These are phyloP conservation scores for Pampus argenteus DNA, from an alignment of 2,797 vertebrate species.

Conservation along the genomic window DNA sequence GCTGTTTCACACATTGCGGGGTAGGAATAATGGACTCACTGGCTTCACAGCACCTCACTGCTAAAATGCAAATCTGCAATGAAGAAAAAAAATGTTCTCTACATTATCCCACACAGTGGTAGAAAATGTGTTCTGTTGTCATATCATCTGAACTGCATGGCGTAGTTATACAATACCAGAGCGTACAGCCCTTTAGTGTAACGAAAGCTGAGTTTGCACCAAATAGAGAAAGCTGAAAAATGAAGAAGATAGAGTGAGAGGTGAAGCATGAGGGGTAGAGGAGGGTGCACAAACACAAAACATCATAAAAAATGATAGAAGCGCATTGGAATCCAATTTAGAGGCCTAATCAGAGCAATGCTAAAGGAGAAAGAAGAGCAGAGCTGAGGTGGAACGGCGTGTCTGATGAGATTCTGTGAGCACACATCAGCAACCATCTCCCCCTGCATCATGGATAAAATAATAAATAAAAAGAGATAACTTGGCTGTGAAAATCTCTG, in stretches of 20 bases:
- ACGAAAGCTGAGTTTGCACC: constrained; percentile 43
- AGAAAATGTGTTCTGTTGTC: constrained; percentile 47
- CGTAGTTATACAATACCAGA: constrained; percentile 25
- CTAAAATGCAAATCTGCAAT: constrained; percentile 21
- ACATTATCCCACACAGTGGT: constrained; percentile 35
- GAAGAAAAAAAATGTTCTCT: constrained; percentile 1
- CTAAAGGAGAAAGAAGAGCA: constrained; percentile 56
- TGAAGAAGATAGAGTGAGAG: constrained; percentile 44
- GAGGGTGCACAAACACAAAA: constrained; percentile 54
- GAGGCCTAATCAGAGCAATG: constrained; percentile 64
- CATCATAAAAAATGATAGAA: constrained; percentile 63
- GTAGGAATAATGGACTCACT: background rate
- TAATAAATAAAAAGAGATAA: no score
- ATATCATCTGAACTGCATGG: constrained; percentile 49
- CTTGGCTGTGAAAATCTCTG: constrained; percentile 45
- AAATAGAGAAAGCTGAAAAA: constrained; percentile 42
- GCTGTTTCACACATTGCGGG: background rate
- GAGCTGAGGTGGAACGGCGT: constrained; percentile 68
- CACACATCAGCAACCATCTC: constrained; percentile 57
- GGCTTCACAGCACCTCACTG: background rate
- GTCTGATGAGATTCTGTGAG: constrained; percentile 72
- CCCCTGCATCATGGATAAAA: constrained; percentile 40
- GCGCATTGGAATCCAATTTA: constrained; percentile 71
- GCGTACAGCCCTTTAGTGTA: constrained; percentile 33
- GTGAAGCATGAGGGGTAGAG: constrained; percentile 7